A percentile compares a stretch with the other conserved stretches of the same genome.
phyloP scores from a whole-genome alignment of 92 coral and sea anemone genomes.

The Paragorgia papillata region DNA sequence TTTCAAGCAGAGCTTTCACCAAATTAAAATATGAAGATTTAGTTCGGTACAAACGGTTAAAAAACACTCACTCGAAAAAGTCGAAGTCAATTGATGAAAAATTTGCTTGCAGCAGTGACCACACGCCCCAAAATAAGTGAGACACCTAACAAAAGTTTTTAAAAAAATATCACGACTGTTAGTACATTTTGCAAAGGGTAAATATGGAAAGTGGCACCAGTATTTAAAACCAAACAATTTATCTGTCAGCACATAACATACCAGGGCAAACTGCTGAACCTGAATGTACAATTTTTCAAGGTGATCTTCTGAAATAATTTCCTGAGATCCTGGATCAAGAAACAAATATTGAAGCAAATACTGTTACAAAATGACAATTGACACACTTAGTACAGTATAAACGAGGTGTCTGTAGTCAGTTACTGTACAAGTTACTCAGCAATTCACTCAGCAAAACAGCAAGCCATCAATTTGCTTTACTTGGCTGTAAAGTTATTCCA shows the following conservation, averaged over 20 bases:
- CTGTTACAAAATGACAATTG: too few relatives aligned
- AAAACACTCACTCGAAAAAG: conserved; percentile 88
- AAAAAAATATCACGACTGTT: too few relatives aligned
- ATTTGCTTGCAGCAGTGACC: conserved; percentile 93
- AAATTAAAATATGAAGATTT: too few relatives aligned
- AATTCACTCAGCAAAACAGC: too few relatives aligned
- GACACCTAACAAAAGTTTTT: conserved; percentile 70
- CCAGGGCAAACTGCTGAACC: conserved; percentile 94
- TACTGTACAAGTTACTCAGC: too few relatives aligned
- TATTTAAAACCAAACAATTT: too few relatives aligned
- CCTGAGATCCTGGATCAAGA: conserved; percentile 36
- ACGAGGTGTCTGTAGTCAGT: too few relatives aligned
- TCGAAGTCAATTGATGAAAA: conserved; percentile 93
- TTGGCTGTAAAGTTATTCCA: too few relatives aligned
- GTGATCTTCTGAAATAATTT: conserved; percentile 49
- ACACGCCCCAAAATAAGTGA: conserved; percentile 92
- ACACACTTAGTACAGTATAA: too few relatives aligned
- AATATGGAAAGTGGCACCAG: neutral
- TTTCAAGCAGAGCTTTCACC: too few relatives aligned
- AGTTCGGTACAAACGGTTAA: too few relatives aligned
- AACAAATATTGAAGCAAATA: neutral
- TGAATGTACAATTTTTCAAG: conserved; percentile 78
- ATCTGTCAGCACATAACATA: conserved; percentile 48
- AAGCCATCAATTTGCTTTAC: too few relatives aligned
- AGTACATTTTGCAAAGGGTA: neutral